Evolutionary conservation across 2,888 invertebrate genomes (phyloP).

Genomic region (Calephelis perditalis): DNA sequence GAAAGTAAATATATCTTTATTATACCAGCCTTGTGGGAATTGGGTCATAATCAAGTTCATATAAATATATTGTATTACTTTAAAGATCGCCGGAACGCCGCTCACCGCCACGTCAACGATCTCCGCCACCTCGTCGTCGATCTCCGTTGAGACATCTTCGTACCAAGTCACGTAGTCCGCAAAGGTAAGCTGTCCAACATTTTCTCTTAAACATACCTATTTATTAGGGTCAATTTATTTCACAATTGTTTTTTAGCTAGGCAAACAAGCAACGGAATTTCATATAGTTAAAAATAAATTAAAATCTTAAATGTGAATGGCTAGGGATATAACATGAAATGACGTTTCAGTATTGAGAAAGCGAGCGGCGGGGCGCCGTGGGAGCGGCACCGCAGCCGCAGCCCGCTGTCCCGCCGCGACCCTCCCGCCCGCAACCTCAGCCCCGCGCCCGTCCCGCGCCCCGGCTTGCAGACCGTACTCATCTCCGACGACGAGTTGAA

Average conservation of each 20-base stretch:
- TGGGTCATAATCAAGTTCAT: neutral
- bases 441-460: conserved; percentile 37
- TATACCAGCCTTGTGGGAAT: neutral
- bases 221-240: too few relatives aligned
- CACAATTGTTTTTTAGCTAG: too few relatives aligned
- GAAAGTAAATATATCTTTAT: too few relatives aligned
- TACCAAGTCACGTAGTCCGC: conserved; percentile 42
- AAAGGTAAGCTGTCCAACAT: conserved; percentile 31
- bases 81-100: conserved; percentile 22
- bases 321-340: too few relatives aligned
- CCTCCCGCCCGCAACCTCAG: conserved; percentile 47
- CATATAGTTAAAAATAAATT: too few relatives aligned
- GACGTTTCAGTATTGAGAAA: too few relatives aligned
- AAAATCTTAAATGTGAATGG: too few relatives aligned
- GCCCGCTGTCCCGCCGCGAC: conserved; percentile 55
- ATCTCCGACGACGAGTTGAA: conserved; percentile 66
- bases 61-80: conserved; percentile 7
- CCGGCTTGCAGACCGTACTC: conserved; percentile 55
- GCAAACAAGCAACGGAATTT: too few relatives aligned
- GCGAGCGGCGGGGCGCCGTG: conserved; percentile 25
- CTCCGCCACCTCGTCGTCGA: conserved; percentile 26
- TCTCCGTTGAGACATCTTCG: conserved; percentile 27
- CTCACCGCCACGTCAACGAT: conserved; percentile 9
- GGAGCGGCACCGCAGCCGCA: conserved; percentile 42
- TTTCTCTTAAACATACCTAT: conserved; percentile 15